Conservation (phyloP, 2,113 vertebrate species). For the Ammodytes marinus region DNA sequence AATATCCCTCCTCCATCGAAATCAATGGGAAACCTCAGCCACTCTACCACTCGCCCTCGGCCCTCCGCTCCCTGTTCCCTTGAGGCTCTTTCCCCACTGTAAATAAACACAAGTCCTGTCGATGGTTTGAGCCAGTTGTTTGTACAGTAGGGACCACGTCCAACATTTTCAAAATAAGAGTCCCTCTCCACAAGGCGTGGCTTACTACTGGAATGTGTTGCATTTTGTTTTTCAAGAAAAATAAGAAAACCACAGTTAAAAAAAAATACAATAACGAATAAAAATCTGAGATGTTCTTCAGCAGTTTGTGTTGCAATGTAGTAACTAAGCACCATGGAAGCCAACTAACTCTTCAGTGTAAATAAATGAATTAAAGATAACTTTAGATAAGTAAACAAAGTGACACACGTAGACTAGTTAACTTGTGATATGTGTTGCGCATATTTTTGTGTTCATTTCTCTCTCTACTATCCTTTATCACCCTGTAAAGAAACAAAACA, state of each 20-base stretch:
- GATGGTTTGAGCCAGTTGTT: slow-evolving; percentile 80
- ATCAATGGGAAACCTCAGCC: slow-evolving; percentile 56
- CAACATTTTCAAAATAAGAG: slow-evolving; percentile 75
- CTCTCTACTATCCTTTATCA: slow-evolving; percentile 83
- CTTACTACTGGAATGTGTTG: slow-evolving; percentile 89
- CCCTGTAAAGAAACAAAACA: slow-evolving; percentile 78
- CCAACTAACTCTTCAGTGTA: slow-evolving; percentile 87
- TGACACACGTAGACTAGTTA: slow-evolving; percentile 87
- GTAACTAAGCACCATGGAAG: slow-evolving; percentile 86
- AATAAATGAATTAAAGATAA: slow-evolving; percentile 84
- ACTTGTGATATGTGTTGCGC: slow-evolving; percentile 86
- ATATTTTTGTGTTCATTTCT: slow-evolving; percentile 87
- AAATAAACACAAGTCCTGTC: slow-evolving; percentile 82
- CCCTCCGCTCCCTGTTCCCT: slow-evolving; percentile 42
- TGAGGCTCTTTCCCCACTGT: slow-evolving; percentile 74
- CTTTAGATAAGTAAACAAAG: slow-evolving; percentile 84
- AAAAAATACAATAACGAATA: slow-evolving; percentile 61
- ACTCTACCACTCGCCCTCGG: slow-evolving; percentile 47
- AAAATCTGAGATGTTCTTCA: slow-evolving; percentile 80
- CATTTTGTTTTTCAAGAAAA: slow-evolving; percentile 85
- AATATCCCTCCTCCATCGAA: slow-evolving; percentile 36
- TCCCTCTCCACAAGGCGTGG: slow-evolving; percentile 78
- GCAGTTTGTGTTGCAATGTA: slow-evolving; percentile 85
- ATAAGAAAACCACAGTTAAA: slow-evolving; percentile 67
- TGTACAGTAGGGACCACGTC: slow-evolving; percentile 78